phyloP scores from a whole-genome alignment of 2,797 vertebrate genomes.

The Morus bassanus region DNA sequence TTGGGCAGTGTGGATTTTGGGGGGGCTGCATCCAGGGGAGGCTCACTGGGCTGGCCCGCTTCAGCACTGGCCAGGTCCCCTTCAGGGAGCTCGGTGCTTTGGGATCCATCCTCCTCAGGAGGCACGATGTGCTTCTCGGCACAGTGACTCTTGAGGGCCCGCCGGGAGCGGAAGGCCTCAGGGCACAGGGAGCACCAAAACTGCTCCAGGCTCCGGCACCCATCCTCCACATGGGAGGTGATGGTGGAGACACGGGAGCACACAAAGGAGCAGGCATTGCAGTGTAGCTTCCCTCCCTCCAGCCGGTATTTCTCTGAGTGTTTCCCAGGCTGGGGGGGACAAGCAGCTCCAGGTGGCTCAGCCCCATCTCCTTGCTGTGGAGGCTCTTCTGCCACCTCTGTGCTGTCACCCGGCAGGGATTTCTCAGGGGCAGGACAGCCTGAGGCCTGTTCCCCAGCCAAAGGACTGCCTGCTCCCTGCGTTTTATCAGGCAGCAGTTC shows the following conservation, averaged over 20 bases:
- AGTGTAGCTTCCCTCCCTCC: slow-evolving; percentile 81
- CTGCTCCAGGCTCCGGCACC: slow-evolving; percentile 65
- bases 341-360: not conserved
- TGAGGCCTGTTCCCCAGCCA: not conserved
- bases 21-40: not conserved
- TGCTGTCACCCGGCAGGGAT: not conserved
- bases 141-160: slow-evolving; percentile 37
- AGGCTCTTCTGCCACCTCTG: not conserved
- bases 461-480: not conserved
- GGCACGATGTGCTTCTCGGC: not conserved
- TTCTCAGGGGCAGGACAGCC: not conserved
- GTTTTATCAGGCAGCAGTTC: not conserved
- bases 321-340: slow-evolving; percentile 2
- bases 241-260: slow-evolving; percentile 82
- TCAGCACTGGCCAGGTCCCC: not conserved
- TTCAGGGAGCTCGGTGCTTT: not conserved
- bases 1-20: not conserved
- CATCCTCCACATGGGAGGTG: slow-evolving; percentile 78
- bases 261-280: slow-evolving; percentile 82
- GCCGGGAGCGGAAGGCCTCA: not conserved
- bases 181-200: slow-evolving; percentile 67
- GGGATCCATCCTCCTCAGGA: not conserved
- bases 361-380: not conserved
- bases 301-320: slow-evolving; percentile 63
- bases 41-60: not conserved